Evolutionary conservation across 2,113 vertebrate species (phyloP).

Genomic region (Probosciger aterrimus): DNA sequence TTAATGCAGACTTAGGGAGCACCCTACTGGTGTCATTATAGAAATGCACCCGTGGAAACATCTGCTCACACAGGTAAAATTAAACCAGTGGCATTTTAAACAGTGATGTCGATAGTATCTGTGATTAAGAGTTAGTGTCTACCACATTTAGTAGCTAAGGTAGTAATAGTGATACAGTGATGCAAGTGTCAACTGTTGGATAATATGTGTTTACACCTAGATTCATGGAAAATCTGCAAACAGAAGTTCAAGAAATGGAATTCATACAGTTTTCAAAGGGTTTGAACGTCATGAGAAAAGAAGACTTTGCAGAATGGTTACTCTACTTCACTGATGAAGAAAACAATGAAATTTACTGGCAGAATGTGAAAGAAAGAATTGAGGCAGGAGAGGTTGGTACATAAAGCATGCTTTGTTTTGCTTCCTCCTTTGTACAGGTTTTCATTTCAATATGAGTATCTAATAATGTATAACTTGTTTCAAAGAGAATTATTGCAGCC

Average conservation of each 20-base stretch:
- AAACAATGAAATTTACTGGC: conserved; percentile 92
- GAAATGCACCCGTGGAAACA: not conserved
- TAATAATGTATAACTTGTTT: not conserved
- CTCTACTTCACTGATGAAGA: conserved; percentile 95
- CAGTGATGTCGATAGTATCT: rapidly evolving
- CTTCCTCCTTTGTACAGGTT: not conserved
- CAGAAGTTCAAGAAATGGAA: conserved; percentile 96
- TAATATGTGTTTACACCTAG: conserved; percentile 68
- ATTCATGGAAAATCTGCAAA: conserved; percentile 95
- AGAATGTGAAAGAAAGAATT: conserved; percentile 89
- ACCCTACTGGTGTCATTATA: not conserved
- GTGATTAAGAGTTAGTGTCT: not conserved
- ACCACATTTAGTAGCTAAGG: not conserved
- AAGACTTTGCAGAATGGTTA: conserved; percentile 96
- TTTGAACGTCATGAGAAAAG: conserved; percentile 91
- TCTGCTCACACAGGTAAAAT: not conserved
- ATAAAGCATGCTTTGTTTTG: not conserved
- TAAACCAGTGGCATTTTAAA: not conserved
- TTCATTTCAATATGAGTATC: not conserved
- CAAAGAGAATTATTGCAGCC: not conserved
- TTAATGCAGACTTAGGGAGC: conserved; percentile 16
- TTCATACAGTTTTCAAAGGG: conserved; percentile 95
- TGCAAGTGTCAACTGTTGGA: not conserved
- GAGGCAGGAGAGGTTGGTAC: conserved; percentile 87
- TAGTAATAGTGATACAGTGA: not conserved